Percentiles rank a stretch among this genome's conserved stretches.
Evolutionary conservation across 2,888 invertebrate species (phyloP).

Genomic region (Spialia ferax): DNA sequence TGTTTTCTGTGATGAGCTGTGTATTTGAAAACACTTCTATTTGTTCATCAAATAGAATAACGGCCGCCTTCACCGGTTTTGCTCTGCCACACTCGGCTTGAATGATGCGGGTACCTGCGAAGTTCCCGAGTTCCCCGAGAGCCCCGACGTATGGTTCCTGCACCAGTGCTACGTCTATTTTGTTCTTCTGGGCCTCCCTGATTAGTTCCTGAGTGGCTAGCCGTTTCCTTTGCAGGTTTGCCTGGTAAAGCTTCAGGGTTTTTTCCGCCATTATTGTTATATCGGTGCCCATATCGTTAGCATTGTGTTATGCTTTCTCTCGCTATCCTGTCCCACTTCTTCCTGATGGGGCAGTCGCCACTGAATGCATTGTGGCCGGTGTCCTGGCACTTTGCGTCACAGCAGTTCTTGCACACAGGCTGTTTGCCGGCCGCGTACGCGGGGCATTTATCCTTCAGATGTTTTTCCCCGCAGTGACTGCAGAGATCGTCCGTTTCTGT

Average conservation of each 20-base stretch:
- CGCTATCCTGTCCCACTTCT: background rate
- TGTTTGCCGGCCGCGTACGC: background rate
- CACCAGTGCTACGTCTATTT: constrained; percentile 34
- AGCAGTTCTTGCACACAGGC: background rate
- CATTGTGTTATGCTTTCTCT: background rate
- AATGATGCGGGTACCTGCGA: constrained; percentile 22
- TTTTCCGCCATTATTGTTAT: background rate
- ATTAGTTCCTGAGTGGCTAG: constrained; percentile 39
- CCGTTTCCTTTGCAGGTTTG: constrained; percentile 38
- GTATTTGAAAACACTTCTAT: constrained; percentile 5
- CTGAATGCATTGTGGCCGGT: constrained; percentile 8
- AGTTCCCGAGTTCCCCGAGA: background rate
- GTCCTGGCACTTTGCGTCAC: background rate
- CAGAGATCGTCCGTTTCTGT: background rate
- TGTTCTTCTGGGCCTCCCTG: constrained; percentile 23
- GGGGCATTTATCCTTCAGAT: background rate
- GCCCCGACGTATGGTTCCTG: constrained; percentile 42
- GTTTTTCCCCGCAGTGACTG: background rate
- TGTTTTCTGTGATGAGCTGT: background rate
- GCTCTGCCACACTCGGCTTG: background rate
- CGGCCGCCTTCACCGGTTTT: constrained; percentile 24
- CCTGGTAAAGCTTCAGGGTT: constrained; percentile 22
- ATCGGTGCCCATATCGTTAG: background rate
- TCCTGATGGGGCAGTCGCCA: background rate
- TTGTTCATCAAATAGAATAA: background rate